Percentiles rank a stretch among this genome's conserved stretches.
Evolutionary conservation across 1,140 invertebrate species (phyloP).

Genomic region (Pentalonia nigronervosa): DNA sequence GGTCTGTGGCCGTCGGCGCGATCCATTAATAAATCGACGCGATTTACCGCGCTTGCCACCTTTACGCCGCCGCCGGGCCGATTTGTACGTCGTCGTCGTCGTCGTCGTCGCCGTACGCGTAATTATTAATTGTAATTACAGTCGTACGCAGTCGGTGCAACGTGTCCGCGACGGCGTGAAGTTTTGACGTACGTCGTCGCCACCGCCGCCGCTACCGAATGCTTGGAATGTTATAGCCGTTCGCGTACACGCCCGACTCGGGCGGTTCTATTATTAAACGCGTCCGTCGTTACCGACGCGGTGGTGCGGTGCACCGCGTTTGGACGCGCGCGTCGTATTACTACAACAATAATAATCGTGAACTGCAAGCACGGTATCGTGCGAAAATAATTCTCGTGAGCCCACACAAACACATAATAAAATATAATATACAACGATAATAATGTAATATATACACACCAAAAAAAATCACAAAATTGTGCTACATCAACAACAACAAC

Average conservation of each 20-base stretch:
- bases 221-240: background rate
- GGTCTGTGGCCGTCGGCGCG: background rate
- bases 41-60: background rate
- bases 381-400: background rate
- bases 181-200: background rate
- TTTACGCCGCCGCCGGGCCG: background rate
- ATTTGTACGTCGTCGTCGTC: background rate
- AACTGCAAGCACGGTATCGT: background rate
- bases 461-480: background rate
- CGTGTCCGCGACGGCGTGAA: background rate
- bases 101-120: background rate
- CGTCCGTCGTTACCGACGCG: background rate
- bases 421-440: background rate
- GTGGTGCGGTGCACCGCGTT: conserved; percentile 1
- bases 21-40: background rate
- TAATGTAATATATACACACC: background rate
- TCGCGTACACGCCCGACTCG: background rate
- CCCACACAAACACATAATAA: background rate
- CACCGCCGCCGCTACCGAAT: background rate
- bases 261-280: conserved; percentile 14
- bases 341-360: background rate
- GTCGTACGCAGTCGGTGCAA: background rate
- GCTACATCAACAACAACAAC: background rate
- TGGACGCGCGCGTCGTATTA: background rate
- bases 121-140: background rate